Evolutionary conservation across 2,797 vertebrate genomes (phyloP).

Genomic region (Limosa lapponica): DNA sequence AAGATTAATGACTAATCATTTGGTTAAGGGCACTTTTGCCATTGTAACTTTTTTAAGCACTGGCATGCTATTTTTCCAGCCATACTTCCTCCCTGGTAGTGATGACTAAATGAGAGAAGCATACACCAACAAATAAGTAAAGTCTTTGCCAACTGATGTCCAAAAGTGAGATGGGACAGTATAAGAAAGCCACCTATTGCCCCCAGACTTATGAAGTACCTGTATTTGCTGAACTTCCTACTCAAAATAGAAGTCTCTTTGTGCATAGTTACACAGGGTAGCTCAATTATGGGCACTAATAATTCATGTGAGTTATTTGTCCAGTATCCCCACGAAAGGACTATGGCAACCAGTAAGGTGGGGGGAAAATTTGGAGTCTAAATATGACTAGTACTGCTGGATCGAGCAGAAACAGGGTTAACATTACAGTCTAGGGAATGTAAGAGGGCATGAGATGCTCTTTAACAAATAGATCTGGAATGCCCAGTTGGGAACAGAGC

Average conservation of each 20-base stretch:
- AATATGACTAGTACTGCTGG: not conserved
- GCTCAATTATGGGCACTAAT: not conserved
- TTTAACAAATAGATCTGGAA: not conserved
- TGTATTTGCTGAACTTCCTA: not conserved
- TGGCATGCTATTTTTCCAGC: not conserved
- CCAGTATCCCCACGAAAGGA: not conserved
- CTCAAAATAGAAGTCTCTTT: not conserved
- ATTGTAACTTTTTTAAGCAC: not conserved
- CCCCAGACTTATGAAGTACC: not conserved
- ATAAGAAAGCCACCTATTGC: not conserved
- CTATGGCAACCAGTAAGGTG: not conserved
- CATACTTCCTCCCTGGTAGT: not conserved
- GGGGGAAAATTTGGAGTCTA: not conserved
- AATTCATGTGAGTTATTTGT: not conserved
- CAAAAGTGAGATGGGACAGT: not conserved
- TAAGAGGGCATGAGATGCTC: not conserved
- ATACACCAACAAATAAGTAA: not conserved
- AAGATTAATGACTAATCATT: slow-evolving; percentile 36
- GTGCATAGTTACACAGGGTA: not conserved
- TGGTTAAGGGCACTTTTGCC: slow-evolving; percentile 22
- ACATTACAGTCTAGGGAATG: not conserved
- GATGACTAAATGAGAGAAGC: not conserved
- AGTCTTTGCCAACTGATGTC: not conserved
- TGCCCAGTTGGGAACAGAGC: not conserved
- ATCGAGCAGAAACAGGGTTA: not conserved